Evolutionary conservation across 2,888 invertebrate species (phyloP), one percentile per base, ranked within the genome.

Genomic region (Cataglyphis rosenhaueri): DNA sequence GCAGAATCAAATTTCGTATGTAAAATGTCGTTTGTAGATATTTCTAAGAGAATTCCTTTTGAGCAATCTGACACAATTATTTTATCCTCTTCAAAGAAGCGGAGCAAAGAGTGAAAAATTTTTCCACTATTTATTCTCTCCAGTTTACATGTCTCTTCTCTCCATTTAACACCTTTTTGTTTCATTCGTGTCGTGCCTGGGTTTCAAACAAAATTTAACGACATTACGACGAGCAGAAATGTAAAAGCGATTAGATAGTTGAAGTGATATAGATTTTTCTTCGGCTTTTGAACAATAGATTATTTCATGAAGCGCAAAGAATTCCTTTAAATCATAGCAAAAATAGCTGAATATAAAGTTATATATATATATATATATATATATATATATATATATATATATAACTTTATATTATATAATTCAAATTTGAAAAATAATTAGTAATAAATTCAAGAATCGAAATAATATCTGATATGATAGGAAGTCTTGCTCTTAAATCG

Each of bases 11-110:
- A 57, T 66, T 57, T 15, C 10, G n/a, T 21, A n/a, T 44, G 29
- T 29, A 38, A 41, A 66, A 41, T 57, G 15, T 12, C 25, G 15
- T 38, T 52, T 52, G 25, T 66, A 41, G n/a, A 76, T 44, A 57
- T 57, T 76, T 57, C 57, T 66, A 55, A 29, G 8, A n/a, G 41
- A 57, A 68, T 10, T 41, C 57, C 66, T 61, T 55, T 57, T 29
- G 55, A 75, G 29, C 15, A 76, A 55, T 76, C 29, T 41, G 66
- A 66, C n/a, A 38, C 29, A 41, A 76, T 76, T 76, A 57, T 76
- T 81, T 71, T 71, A 79, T 18, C 35, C 41, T 79, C 32, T 64
- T 81, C 44, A 52, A 81, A 74, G 55, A 44, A 81, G 10, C 38
- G 55, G 4, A 38, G 62, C 71, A 64, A 62, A 74, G 55, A 64